Evolutionary conservation across 2,888 invertebrate species (phyloP).

Genomic region (Acanthococcus lagerstroemiae): DNA sequence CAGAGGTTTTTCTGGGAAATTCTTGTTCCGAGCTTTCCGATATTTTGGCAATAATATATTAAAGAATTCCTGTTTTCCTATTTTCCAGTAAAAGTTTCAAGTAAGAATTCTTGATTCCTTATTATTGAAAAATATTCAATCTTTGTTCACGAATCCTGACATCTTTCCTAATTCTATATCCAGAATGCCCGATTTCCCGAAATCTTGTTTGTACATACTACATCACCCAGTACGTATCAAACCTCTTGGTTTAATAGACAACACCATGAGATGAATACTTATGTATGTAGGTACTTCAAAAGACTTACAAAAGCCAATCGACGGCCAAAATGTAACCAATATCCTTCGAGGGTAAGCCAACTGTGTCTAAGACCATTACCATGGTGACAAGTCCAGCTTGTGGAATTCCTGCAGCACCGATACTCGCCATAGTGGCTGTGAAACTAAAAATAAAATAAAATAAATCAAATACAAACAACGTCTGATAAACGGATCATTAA

Average conservation of each 20-base stretch:
- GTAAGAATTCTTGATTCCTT: too few species aligned
- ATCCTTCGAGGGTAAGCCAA: constrained; percentile 80
- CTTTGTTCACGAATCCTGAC: too few species aligned
- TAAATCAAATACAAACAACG: constrained; percentile 2
- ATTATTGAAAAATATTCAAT: too few species aligned
- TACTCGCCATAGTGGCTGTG: constrained; percentile 92
- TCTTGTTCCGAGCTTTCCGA: too few species aligned
- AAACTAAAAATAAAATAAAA: constrained; percentile 51
- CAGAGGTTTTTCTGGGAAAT: too few species aligned
- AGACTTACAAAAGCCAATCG: constrained; percentile 81
- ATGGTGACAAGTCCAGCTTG: constrained; percentile 92
- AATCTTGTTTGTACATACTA: background rate
- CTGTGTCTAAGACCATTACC: constrained; percentile 88
- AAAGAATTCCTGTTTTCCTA: too few species aligned
- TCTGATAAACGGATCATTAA: background rate
- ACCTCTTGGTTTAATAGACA: too few species aligned
- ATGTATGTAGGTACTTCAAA: too few species aligned
- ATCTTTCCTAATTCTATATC: background rate
- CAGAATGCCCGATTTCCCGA: background rate
- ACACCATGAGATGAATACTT: too few species aligned
- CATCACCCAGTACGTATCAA: background rate
- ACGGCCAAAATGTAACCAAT: constrained; percentile 83
- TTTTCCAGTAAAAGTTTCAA: too few species aligned
- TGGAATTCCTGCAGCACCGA: constrained; percentile 94
- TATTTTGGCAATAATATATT: too few species aligned